These are phyloP conservation scores for Thyatira batis DNA, from an alignment of 2,888 invertebrate genomes.

Conservation along the genomic window DNA sequence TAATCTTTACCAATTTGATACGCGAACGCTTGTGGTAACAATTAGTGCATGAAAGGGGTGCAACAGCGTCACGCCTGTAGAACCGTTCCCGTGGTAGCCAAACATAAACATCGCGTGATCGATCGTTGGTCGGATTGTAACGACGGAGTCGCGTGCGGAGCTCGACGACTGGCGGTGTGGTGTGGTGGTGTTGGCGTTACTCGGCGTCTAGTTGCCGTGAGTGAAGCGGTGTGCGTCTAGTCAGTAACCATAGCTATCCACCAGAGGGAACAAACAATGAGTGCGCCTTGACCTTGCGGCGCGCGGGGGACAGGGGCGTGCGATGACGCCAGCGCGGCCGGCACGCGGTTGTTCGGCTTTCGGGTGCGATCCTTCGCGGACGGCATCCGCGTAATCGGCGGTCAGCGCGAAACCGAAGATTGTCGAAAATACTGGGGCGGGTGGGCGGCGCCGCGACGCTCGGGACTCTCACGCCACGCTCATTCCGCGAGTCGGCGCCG, in stretches of 20 bases:
- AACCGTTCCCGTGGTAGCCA: constrained; percentile 75
- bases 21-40: background rate
- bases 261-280: constrained; percentile 58
- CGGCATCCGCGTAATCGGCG: constrained; percentile 80
- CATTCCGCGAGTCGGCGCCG: constrained; percentile 80
- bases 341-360: constrained; percentile 72
- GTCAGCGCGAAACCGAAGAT: constrained; percentile 71
- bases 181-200: constrained; percentile 31
- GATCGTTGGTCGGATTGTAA: constrained; percentile 47
- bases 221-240: constrained; percentile 55
- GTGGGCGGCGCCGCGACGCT: constrained; percentile 69
- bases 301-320: constrained; percentile 70
- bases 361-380: constrained; percentile 81
- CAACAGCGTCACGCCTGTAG: constrained; percentile 52
- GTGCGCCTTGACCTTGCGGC: constrained; percentile 79
- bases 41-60: constrained; percentile 42
- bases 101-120: constrained; percentile 75
- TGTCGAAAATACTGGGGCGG: constrained; percentile 74
- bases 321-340: constrained; percentile 79
- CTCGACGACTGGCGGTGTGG: constrained; percentile 28
- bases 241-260: constrained; percentile 30
- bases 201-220: constrained; percentile 44
- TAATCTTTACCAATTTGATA: background rate
- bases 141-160: constrained; percentile 42
- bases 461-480: constrained; percentile 61